Evolutionary conservation across 2,113 vertebrate species (phyloP), one percentile per base, ranked within the genome.

Genomic region (Pagrus major): DNA sequence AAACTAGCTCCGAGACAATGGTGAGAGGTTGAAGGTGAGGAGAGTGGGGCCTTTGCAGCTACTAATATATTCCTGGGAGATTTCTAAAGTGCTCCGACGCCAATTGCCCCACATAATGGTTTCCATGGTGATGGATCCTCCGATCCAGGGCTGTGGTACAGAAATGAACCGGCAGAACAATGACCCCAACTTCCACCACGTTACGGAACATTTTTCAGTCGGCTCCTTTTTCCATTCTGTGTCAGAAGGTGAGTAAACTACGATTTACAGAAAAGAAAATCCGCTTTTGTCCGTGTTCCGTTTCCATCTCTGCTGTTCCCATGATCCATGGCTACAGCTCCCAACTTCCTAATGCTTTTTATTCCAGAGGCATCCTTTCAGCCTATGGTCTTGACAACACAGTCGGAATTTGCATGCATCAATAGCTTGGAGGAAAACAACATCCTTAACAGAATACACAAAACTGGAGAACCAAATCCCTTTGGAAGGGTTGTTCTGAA

Each of bases 101-200:
- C 84, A 89, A 89, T 88, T 91, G 88, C 84, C 85, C 86, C 90
- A 91, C 90, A 94, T 94, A 94, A 94, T 90, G 83, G 93, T 94
- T 93, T 87, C 94, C 90, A 94, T 94, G 94, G 93, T 14, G 66
- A 95, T 54, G 59, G 59, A 76, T 71, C 70, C 71, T 84, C 64
- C 44, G 78, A 85, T 91, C 86, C 86, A 78, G 84, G 77, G 74
- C 81, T 71, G 68, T 21, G 33, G 81, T 83, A 78, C 75, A 90
- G 83, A 91, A 86, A 81, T 73, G 60, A 86, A 85, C 70, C 25
- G 47, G 76, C 80, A 56, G 74, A 89, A 92, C 88, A 92, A 90
- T 89, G 78, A 91, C 80, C 84, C 78, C 74, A 89, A 86, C 88
- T 90, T 91, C 86, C 88, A 88, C 77, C 74, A 46, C 5, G 41